Conservation (phyloP, 2,888 invertebrate species). For the Steinernema hermaphroditum region DNA sequence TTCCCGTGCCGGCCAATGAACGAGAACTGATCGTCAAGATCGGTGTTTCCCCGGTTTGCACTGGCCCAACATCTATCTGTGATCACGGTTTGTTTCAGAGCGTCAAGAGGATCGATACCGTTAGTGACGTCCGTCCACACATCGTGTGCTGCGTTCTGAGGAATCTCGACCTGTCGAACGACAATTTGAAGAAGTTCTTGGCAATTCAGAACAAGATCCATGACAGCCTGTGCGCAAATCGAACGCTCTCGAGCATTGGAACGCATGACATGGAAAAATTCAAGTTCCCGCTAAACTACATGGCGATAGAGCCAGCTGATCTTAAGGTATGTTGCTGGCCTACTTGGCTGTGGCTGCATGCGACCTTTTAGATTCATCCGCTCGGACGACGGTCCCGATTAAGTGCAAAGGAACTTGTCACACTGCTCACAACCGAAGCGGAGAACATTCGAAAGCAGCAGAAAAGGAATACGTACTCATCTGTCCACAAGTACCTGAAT, state of each 20-base stretch:
- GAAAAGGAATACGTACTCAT: conserved; percentile 80
- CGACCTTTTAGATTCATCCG: conserved; percentile 45
- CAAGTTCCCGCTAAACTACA: conserved; percentile 73
- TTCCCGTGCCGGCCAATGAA: background rate
- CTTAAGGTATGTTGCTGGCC: conserved; percentile 74
- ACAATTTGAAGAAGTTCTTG: conserved; percentile 51
- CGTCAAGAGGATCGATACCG: conserved; percentile 44
- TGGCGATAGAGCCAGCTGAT: conserved; percentile 74
- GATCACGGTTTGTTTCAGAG: background rate
- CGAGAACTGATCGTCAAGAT: background rate
- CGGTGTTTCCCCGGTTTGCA: background rate
- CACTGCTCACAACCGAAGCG: conserved; percentile 77
- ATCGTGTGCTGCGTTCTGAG: conserved; percentile 49
- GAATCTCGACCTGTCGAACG: conserved; percentile 43
- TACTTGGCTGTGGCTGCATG: too few relatives aligned
- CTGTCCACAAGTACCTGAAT: conserved; percentile 79
- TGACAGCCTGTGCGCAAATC: conserved; percentile 76
- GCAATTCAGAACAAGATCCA: conserved; percentile 73
- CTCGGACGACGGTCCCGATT: conserved; percentile 66
- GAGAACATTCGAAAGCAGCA: conserved; percentile 81
- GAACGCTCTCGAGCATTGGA: conserved; percentile 80
- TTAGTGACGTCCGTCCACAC: conserved; percentile 46
- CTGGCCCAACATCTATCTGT: background rate
- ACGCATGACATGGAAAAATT: conserved; percentile 79
- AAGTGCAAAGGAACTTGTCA: conserved; percentile 75